A percentile compares a stretch with the other conserved stretches of the same genome.
These are phyloP conservation scores for Solen grandis DNA, from an alignment of 1,140 invertebrate genomes.

Conservation along the genomic window DNA sequence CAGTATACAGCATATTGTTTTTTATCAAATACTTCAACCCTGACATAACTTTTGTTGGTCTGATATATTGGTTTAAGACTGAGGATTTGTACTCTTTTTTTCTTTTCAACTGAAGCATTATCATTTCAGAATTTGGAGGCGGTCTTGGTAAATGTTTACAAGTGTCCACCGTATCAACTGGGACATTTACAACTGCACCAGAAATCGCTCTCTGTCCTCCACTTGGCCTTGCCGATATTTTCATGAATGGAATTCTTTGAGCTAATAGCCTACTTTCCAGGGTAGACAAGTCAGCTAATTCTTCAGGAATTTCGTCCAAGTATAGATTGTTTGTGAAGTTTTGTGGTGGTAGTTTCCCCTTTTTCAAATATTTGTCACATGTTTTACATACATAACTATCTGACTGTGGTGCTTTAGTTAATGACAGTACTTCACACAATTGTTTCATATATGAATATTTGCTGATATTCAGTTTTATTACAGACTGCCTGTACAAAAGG, in stretches of 20 bases:
- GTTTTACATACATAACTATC: conserved; percentile 5
- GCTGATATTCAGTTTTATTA: neutral
- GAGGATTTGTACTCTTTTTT: conserved; percentile 24
- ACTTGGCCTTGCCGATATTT: conserved; percentile 10
- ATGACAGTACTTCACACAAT: neutral
- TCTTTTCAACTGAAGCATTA: conserved; percentile 24
- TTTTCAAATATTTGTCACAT: neutral
- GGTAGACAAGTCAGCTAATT: neutral
- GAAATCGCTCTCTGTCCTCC: conserved; percentile 26
- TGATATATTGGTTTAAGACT: neutral
- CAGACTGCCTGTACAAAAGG: conserved; percentile 19
- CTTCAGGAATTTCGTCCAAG: conserved; percentile 1
- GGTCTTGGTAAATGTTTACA: conserved; percentile 12
- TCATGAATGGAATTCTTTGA: conserved; percentile 41
- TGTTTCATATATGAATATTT: neutral
- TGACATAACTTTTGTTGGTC: neutral
- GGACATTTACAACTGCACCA: conserved; percentile 30
- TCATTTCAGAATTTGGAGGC: conserved; percentile 12
- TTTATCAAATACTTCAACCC: neutral
- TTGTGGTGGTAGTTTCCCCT: conserved; percentile 16
- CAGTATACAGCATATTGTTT: neutral
- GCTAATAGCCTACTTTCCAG: neutral
- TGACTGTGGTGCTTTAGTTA: neutral
- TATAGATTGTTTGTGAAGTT: conserved; percentile 6
- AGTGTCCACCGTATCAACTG: conserved; percentile 5